Conservation (phyloP, 2,888 invertebrate genomes). For the Lacanobia oleracea region DNA sequence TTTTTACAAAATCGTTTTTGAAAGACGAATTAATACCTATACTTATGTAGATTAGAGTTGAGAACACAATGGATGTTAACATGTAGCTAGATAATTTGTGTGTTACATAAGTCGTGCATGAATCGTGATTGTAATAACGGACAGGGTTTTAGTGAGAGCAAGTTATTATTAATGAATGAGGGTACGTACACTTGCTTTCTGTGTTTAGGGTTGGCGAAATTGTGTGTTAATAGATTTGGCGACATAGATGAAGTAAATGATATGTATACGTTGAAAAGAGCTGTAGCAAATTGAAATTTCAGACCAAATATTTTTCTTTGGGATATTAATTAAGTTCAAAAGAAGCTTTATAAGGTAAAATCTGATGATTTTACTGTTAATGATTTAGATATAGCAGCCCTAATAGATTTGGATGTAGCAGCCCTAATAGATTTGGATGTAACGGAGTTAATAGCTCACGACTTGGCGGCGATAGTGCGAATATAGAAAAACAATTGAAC, state of each 20-base stretch:
- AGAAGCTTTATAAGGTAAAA: background rate
- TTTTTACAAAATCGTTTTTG: conserved; percentile 88
- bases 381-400: conserved; percentile 34
- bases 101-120: conserved; percentile 86
- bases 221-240: background rate
- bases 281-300: background rate
- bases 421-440: conserved; percentile 62
- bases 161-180: conserved; percentile 86
- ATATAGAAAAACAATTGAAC: conserved; percentile 76
- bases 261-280: background rate
- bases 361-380: background rate
- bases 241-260: background rate
- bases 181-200: conserved; percentile 76
- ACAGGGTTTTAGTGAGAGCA: conserved; percentile 78
- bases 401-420: conserved; percentile 44
- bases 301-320: background rate
- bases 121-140: conserved; percentile 85
- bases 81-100: conserved; percentile 85
- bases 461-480: conserved; percentile 79
- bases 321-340: background rate
- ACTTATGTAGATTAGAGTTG: conserved; percentile 89
- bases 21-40: conserved; percentile 90
- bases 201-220: conserved; percentile 66
- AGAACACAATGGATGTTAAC: conserved; percentile 86
- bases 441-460: conserved; percentile 85